Percentiles rank a stretch among this genome's conserved stretches.
Evolutionary conservation across 64 coral and sea anemone species (phyloP).

Genomic region (Trachythela sp.): DNA sequence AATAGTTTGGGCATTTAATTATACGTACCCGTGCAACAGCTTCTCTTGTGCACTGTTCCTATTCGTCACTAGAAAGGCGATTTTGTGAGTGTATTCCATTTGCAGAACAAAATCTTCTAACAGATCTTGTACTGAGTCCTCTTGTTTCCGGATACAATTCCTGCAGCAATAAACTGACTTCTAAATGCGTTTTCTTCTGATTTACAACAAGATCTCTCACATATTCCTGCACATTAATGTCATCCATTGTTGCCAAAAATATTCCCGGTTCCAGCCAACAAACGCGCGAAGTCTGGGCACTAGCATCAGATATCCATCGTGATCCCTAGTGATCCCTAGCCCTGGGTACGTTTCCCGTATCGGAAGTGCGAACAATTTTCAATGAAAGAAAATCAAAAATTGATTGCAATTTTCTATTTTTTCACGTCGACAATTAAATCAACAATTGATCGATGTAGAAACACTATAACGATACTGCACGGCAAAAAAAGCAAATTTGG

Average conservation of each 20-base stretch:
- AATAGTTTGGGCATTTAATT: neutral
- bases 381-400: too few species aligned
- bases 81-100: neutral
- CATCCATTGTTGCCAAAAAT: neutral
- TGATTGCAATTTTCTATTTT: too few species aligned
- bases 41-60: neutral
- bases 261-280: too few species aligned
- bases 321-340: too few species aligned
- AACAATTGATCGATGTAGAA: too few species aligned
- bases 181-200: neutral
- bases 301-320: too few species aligned
- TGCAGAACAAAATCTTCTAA: neutral
- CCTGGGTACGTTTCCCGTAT: too few species aligned
- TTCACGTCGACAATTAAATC: too few species aligned
- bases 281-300: too few species aligned
- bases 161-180: neutral
- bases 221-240: neutral
- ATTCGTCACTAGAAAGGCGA: neutral
- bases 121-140: neutral
- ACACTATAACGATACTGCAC: too few species aligned
- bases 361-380: too few species aligned
- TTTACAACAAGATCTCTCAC: neutral
- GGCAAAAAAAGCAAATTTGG: too few species aligned
- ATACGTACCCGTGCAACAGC: neutral
- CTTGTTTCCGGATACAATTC: neutral